phyloP scores from a whole-genome alignment of 2,113 vertebrate genomes.

The Ochotona princeps region DNA sequence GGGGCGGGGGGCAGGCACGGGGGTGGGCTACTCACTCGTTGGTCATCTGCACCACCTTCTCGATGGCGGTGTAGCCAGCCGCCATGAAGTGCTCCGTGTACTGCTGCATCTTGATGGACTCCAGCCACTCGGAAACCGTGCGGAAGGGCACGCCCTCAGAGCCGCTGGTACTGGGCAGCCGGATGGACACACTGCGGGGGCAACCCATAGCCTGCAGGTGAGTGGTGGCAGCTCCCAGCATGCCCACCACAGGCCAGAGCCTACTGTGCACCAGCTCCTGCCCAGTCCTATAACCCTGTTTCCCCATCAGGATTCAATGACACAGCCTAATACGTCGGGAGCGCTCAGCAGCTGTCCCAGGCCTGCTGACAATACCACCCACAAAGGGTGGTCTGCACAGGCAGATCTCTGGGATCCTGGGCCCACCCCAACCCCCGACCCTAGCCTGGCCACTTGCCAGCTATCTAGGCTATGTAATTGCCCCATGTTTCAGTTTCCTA shows the following conservation, averaged over 20 bases:
- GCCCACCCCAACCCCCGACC: background rate
- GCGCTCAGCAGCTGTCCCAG: fast-evolving
- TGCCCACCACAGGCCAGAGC: fast-evolving
- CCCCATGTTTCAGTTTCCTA: background rate
- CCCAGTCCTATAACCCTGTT: too few species aligned
- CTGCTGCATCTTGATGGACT: constrained; percentile 98
- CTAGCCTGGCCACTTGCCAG: background rate
- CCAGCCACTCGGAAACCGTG: constrained; percentile 95
- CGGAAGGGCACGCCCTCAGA: constrained; percentile 94
- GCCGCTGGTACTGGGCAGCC: constrained; percentile 96
- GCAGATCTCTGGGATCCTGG: background rate
- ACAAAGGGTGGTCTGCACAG: background rate
- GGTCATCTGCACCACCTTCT: constrained; percentile 97
- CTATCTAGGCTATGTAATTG: background rate
- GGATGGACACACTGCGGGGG: constrained; percentile 92
- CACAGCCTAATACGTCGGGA: background rate
- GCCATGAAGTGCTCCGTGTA: constrained; percentile 95
- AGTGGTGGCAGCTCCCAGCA: background rate
- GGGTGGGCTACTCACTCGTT: constrained; percentile 90
- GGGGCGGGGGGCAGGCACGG: fast-evolving
- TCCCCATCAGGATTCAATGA: background rate
- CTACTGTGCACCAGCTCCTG: too few species aligned
- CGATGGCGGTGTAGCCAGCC: constrained; percentile 92
- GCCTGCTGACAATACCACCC: background rate
- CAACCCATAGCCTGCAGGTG: fast-evolving